Base-by-base conservation (phyloP, 2,888 invertebrate genomes). In the Pseudolycoriella hygida region DNA sequence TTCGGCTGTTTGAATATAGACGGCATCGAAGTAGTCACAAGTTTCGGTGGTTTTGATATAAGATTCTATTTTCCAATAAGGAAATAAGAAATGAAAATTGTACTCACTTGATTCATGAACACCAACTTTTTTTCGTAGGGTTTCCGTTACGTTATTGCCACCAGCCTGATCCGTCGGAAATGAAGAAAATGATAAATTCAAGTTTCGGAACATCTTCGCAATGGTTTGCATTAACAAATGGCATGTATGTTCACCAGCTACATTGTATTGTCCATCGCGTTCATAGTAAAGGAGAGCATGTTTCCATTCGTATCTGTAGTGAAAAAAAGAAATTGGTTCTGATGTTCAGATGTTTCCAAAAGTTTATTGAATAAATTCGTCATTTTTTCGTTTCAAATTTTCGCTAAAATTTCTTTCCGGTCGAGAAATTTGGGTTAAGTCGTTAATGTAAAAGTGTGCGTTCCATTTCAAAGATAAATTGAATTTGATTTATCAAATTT, bases 271-370 rank as follows among this genome's bases (percentile, higher is more conserved):
- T 0, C 81, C 82, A 48, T 77, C 69, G 11, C 77, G 76, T 53
- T 87, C 81, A 62, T 86, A 89, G 51, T 90, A 66, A 47, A 88
- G 66, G 39, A 79, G 74, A 1, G 79, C 68, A 52, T 76, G 79
- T 6, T 66, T 67, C 88, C 88, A 89, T 32, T 70, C 66, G 60
- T 76, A 77, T 56, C 86, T 86, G 65, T 53, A 48, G 11, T 10
- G 30, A 30, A 30, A 11, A 30, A 30, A 10, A 11, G n/a, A n/a
- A n/a, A 25, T 25, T 8, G 4, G 25, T 25, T 25, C 8, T 25
- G 25, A 25, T 6, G 4, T 25, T 25, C 8, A 25, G 4, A 25
- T 25, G 8, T 8, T 25, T 25, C 8, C 25, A 25, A 4, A 8
- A 25, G 4, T 6, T 4, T 25, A 25, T 25, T 6, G 25, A 25